phyloP scores from a whole-genome alignment of 2,113 vertebrate genomes.

The Crotalus helleri region DNA sequence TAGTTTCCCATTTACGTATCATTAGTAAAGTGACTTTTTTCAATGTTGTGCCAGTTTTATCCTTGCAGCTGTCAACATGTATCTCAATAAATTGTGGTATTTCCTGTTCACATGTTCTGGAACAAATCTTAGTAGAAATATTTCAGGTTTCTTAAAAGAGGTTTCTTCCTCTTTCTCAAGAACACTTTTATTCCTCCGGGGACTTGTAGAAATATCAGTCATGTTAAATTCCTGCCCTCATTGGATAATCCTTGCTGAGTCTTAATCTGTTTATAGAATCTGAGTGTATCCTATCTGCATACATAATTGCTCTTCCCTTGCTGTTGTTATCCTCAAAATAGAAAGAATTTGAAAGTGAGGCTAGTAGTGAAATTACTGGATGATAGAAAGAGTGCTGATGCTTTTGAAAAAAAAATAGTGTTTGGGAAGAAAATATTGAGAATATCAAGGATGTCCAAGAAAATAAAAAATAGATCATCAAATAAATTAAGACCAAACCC shows the following conservation, averaged over 20 bases:
- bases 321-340: background rate
- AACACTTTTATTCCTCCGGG: background rate
- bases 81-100: background rate
- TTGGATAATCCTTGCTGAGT: background rate
- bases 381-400: background rate
- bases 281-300: background rate
- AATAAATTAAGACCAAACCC: background rate
- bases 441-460: background rate
- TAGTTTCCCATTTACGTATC: background rate
- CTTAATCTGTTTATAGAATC: background rate
- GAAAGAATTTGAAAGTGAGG: background rate
- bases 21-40: background rate
- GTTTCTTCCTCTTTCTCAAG: background rate
- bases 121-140: background rate
- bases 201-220: background rate
- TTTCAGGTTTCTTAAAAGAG: background rate
- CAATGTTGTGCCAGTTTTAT: background rate
- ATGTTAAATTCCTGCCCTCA: background rate
- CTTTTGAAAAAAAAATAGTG: background rate
- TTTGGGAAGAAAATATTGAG: background rate
- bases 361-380: background rate
- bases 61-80: background rate
- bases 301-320: background rate
- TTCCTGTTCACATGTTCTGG: background rate
- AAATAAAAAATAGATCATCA: background rate